Percentiles rank a stretch among this genome's conserved stretches.
These are phyloP conservation scores for Cheilosia vulpina DNA, from an alignment of 2,888 invertebrate genomes.

Conservation along the genomic window DNA sequence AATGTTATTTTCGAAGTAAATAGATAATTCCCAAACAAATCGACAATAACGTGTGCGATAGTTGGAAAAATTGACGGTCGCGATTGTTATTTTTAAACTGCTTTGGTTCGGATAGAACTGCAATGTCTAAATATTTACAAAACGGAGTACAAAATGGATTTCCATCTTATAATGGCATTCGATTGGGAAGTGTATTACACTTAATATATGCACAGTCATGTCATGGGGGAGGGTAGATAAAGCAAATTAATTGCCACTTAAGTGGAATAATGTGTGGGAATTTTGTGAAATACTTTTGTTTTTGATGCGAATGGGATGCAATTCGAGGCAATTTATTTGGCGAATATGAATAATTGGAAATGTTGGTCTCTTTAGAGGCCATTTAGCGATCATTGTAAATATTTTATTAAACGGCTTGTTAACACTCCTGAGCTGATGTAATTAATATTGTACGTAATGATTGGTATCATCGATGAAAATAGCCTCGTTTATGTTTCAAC, in stretches of 20 bases:
- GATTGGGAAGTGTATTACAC: slow-evolving; percentile 33
- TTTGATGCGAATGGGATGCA: slow-evolving; percentile 19
- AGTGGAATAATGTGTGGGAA: slow-evolving; percentile 59
- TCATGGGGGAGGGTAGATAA: slow-evolving; percentile 42
- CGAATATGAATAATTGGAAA: slow-evolving; percentile 8
- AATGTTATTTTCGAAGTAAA: too few relatives aligned
- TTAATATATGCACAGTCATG: slow-evolving; percentile 27
- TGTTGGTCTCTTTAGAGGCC: slow-evolving; percentile 9
- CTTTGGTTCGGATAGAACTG: background rate
- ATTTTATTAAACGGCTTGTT: background rate
- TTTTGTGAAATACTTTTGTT: slow-evolving; percentile 6
- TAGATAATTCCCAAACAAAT: too few relatives aligned
- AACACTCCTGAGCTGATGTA: background rate
- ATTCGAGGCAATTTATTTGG: background rate
- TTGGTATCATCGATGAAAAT: background rate
- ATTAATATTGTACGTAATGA: background rate
- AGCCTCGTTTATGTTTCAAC: too few relatives aligned
- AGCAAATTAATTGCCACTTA: slow-evolving; percentile 60
- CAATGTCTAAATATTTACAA: slow-evolving; percentile 50
- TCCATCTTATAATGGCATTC: slow-evolving; percentile 18
- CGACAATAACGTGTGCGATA: slow-evolving; percentile 1
- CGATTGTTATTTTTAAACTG: slow-evolving; percentile 21
- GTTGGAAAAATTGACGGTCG: background rate
- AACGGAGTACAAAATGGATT: slow-evolving; percentile 21
- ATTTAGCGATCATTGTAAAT: background rate